phyloP scores from a whole-genome alignment of 2,797 vertebrate genomes.

The Crocodylus rhombifer region DNA sequence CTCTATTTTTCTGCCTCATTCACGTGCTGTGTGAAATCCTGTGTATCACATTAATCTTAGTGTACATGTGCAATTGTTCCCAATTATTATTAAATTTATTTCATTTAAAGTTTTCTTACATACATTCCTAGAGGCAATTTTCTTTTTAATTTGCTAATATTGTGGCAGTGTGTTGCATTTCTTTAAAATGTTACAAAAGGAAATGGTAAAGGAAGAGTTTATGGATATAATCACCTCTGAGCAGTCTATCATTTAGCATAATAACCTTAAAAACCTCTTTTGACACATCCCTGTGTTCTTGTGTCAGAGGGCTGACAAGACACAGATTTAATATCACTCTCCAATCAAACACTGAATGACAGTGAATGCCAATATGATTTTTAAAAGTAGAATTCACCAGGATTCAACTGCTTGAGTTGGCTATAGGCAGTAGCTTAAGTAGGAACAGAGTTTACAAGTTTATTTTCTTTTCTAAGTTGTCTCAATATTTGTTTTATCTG shows the following conservation, averaged over 20 bases:
- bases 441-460: background rate
- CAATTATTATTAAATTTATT: background rate
- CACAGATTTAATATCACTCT: constrained; percentile 38
- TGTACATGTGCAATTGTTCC: background rate
- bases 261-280: constrained; percentile 34
- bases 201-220: constrained; percentile 1
- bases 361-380: background rate
- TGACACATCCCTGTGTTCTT: constrained; percentile 44
- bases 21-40: background rate
- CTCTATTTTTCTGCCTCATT: too few species aligned
- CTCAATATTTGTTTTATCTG: background rate
- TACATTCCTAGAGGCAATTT: background rate
- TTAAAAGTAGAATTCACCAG: background rate
- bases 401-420: background rate
- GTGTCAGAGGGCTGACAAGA: background rate
- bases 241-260: constrained; percentile 54
- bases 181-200: background rate
- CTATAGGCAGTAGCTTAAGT: background rate
- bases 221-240: constrained; percentile 8
- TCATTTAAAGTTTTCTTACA: background rate
- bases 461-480: background rate
- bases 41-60: background rate
- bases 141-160: background rate
- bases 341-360: background rate
- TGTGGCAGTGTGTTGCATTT: background rate